A percentile compares a stretch with the other conserved stretches of the same genome.
Evolutionary conservation across 2,113 vertebrate species (phyloP).

Genomic region (Dasypus novemcinctus): DNA sequence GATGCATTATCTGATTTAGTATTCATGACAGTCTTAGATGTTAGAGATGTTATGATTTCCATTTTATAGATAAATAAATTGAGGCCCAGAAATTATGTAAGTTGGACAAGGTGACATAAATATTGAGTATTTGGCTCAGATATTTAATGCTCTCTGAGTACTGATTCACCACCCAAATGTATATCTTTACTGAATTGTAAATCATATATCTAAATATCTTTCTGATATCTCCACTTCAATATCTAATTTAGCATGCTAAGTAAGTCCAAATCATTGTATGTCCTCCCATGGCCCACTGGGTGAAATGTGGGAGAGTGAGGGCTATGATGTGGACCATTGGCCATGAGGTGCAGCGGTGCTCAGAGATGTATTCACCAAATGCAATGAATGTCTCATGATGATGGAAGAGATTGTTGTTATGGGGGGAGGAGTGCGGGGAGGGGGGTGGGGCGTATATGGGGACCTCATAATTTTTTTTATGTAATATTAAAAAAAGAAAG

Average conservation of each 20-base stretch:
- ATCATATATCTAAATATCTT: neutral
- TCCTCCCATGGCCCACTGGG: no score
- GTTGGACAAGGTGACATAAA: neutral
- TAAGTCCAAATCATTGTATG: neutral
- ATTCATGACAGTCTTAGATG: neutral
- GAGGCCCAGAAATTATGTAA: neutral
- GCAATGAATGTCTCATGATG: no score
- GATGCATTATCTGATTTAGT: conserved; percentile 13
- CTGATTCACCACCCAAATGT: neutral
- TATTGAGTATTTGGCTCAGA: neutral
- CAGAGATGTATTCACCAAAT: no score
- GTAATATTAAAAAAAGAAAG: no score
- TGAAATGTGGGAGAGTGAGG: no score
- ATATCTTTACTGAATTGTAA: neutral
- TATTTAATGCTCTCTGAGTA: neutral
- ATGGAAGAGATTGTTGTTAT: no score
- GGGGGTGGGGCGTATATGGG: no score
- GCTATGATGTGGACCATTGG: no score
- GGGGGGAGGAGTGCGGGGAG: no score
- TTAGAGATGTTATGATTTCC: neutral
- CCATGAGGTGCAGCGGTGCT: no score
- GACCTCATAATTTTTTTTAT: no score
- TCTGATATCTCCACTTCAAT: neutral
- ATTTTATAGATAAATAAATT: neutral
- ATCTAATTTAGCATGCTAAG: neutral